Evolutionary conservation across 2,797 vertebrate genomes (phyloP).

Genomic region (Muscicapa comitata): DNA sequence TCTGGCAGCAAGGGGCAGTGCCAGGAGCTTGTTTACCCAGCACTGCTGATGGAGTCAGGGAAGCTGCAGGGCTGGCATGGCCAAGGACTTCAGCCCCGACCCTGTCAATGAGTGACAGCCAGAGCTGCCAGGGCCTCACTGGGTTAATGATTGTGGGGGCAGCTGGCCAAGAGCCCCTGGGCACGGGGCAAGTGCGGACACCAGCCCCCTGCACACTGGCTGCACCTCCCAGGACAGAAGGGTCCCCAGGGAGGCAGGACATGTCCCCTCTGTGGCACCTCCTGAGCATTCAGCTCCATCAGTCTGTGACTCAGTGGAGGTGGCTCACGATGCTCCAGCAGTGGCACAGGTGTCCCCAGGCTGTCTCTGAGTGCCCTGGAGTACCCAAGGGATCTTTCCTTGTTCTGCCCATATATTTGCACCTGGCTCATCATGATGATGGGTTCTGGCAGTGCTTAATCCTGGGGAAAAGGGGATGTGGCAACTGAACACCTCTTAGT

Average conservation of each 20-base stretch:
- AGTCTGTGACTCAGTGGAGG: neutral
- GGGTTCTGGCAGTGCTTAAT: neutral
- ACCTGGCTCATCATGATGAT: neutral
- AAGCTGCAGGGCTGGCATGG: neutral
- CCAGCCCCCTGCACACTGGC: neutral
- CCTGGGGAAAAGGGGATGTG: neutral
- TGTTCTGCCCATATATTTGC: neutral
- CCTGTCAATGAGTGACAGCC: slow-evolving; percentile 70
- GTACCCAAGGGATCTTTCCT: neutral
- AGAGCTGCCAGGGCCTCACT: slow-evolving; percentile 21
- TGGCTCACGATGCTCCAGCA: neutral
- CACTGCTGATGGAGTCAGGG: neutral
- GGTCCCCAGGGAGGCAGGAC: neutral
- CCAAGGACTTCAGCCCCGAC: slow-evolving; percentile 55
- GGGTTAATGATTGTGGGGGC: slow-evolving; percentile 70
- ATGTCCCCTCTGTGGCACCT: neutral
- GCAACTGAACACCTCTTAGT: fast-evolving
- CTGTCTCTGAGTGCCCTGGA: neutral
- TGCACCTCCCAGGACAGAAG: fast-evolving
- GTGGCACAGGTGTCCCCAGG: neutral
- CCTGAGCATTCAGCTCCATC: neutral
- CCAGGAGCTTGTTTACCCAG: neutral
- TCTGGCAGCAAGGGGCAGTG: neutral
- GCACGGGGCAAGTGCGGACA: neutral
- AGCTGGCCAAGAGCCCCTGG: neutral